Base-by-base conservation (phyloP, 2,888 invertebrate genomes). In the Synanthedon vespiformis region DNA sequence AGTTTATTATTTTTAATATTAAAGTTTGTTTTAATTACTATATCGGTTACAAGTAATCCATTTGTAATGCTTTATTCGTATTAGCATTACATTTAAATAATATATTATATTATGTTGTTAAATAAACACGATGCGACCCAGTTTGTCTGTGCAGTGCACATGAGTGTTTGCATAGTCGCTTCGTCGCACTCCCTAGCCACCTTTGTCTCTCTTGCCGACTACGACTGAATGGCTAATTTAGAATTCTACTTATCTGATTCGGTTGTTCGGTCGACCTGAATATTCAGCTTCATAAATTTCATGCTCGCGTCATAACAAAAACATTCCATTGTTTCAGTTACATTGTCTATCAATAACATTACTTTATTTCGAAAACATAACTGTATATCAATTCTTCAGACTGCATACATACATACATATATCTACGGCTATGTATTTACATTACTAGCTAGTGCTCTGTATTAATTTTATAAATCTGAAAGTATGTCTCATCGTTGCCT, bases 261-360 rank as follows among this genome's bases (percentile, higher is more conserved):
- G 73, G 75, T 74, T 81, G 82, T 77, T 80, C 77, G 77, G 68
- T 70, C 74, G 75, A 82, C 80, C 80, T 78, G 72, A 78, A 80
- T 82, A 77, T 81, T 78, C 70, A 67, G 74, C 74, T 72, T 72
- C 72, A 79, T 79, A 77, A 79, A 80, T 73, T 75, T 67, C 61
- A 59, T 64, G 61, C 60, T 64, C 65, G 68, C 75, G 73, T 80
- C 74, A 79, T 74, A 66, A 62, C 63, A 58, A 61, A 68, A 69
- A 72, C 63, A 77, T 73, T 63, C 77, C 68, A 80, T 82, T 80
- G 83, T 80, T 67, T 73, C 68, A 56, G 63, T 60, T 65, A 55
- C 57, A 53, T 53, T 55, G 53, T 57, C 56, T 62, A 65, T 65
- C 63, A 64, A 64, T 67, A 59, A 62, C 55, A 58, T 60, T 65